Percentiles rank a stretch among this genome's conserved stretches.
Conservation (phyloP, 2,113 vertebrate genomes). For the Sander vitreus region DNA sequence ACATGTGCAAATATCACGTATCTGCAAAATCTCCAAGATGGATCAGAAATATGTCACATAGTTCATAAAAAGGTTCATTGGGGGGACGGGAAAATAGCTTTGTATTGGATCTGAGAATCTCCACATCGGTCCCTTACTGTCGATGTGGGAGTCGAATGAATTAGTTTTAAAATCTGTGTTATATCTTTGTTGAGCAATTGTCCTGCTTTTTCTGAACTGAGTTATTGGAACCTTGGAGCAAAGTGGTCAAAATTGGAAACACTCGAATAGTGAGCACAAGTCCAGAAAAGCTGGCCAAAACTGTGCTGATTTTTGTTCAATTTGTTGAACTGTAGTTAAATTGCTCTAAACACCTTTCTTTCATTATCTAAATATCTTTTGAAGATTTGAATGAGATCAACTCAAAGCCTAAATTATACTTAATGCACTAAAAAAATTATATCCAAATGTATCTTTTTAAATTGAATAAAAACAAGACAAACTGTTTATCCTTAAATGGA, state of each 20-base stretch:
- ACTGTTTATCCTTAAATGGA: neutral
- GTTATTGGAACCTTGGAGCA: constrained; percentile 54
- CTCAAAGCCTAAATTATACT: neutral
- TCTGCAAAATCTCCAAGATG: constrained; percentile 72
- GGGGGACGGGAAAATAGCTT: constrained; percentile 37
- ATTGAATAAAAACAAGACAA: neutral
- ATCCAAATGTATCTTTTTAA: constrained; percentile 1
- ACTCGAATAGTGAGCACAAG: neutral
- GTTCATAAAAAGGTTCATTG: constrained; percentile 53
- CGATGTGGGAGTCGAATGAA: constrained; percentile 32
- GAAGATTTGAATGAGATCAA: constrained; percentile 4
- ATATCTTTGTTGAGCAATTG: constrained; percentile 21
- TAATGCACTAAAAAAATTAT: neutral
- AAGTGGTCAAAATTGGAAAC: constrained; percentile 24
- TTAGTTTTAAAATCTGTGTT: constrained; percentile 24
- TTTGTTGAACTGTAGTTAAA: constrained; percentile 27
- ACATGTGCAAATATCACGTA: constrained; percentile 68
- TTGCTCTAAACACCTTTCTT: constrained; percentile 24
- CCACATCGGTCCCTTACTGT: constrained; percentile 19
- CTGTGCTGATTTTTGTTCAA: constrained; percentile 36
- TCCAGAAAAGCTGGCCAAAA: neutral
- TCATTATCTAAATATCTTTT: constrained; percentile 15
- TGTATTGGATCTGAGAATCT: constrained; percentile 6
- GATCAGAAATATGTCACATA: constrained; percentile 73
- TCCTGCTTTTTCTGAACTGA: constrained; percentile 33